Percentiles rank a stretch among this genome's conserved stretches.
phyloP scores from a whole-genome alignment of 2,888 invertebrate genomes.

The Dicyrtomina minuta region DNA sequence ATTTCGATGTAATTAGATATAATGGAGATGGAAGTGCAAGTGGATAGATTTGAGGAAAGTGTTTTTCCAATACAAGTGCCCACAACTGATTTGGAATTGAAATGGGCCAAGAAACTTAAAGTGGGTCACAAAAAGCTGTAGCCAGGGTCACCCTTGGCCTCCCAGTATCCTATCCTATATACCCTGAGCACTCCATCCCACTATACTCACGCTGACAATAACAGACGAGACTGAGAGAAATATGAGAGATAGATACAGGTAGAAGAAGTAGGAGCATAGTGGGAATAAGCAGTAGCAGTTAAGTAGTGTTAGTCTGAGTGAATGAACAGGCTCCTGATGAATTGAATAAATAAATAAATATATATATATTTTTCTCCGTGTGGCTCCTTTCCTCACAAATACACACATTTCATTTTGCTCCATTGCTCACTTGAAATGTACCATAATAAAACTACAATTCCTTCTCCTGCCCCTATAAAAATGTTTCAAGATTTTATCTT shows the following conservation, averaged over 20 bases:
- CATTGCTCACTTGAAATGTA: not conserved
- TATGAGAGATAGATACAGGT: not conserved
- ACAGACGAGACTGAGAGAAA: not conserved
- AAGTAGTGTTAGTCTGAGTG: not conserved
- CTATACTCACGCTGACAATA: not conserved
- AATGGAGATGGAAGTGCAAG: slow-evolving; percentile 1
- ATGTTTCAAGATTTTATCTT: slow-evolving; percentile 9
- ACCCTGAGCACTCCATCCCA: slow-evolving; percentile 13
- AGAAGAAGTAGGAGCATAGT: too few species aligned
- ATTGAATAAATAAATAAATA: slow-evolving; percentile 4
- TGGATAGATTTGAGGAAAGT: not conserved
- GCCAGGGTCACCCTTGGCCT: slow-evolving; percentile 29
- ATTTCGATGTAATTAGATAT: not conserved
- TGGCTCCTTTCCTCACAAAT: slow-evolving; percentile 10
- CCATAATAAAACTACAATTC: slow-evolving; percentile 23
- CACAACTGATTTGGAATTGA: slow-evolving; percentile 15
- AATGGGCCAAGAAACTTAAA: slow-evolving; percentile 31
- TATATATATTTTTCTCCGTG: too few species aligned
- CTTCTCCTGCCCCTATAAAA: slow-evolving; percentile 12
- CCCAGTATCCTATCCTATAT: slow-evolving; percentile 18
- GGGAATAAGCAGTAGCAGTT: too few species aligned
- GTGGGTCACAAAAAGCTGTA: slow-evolving; percentile 23
- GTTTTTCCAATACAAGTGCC: slow-evolving; percentile 12
- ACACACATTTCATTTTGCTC: too few species aligned
- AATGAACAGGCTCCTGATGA: too few species aligned